A percentile compares a stretch with the other conserved stretches of the same genome.
Evolutionary conservation across 2,113 vertebrate genomes (phyloP).

Genomic region (Coptodon bakossiorum): DNA sequence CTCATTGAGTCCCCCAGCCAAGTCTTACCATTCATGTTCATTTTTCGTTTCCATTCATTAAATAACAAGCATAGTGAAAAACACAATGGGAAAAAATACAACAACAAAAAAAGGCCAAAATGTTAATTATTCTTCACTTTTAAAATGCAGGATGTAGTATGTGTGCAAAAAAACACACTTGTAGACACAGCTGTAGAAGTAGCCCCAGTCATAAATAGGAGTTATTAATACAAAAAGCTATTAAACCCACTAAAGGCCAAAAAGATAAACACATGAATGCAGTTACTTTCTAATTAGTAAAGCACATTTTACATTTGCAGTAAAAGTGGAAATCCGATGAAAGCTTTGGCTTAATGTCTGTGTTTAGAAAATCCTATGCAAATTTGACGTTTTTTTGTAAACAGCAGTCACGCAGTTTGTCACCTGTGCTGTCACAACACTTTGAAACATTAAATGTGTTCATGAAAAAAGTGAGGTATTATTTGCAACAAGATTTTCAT

Average conservation of each 20-base stretch:
- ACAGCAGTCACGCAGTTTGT: neutral
- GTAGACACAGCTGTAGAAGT: neutral
- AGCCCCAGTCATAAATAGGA: neutral
- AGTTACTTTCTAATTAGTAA: neutral
- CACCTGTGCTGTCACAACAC: neutral
- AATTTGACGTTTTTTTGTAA: neutral
- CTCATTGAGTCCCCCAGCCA: neutral
- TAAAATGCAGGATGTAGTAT: neutral
- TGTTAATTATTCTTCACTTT: neutral
- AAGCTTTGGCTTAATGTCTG: neutral
- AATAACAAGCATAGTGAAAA: neutral
- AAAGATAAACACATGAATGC: neutral
- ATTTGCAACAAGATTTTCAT: slow-evolving; percentile 47
- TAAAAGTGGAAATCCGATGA: neutral
- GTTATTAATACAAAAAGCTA: neutral
- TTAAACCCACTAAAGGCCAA: neutral
- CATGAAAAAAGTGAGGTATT: neutral
- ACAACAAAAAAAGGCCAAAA: neutral
- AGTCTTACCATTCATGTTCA: neutral
- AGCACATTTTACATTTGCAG: neutral
- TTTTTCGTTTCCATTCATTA: neutral
- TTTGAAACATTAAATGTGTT: neutral
- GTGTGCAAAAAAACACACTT: neutral
- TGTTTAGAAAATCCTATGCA: neutral
- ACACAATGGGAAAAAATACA: neutral